Percentiles rank a stretch among this genome's conserved stretches.
Evolutionary conservation across 2,113 vertebrate species (phyloP).

Genomic region (Galemys pyrenaicus): DNA sequence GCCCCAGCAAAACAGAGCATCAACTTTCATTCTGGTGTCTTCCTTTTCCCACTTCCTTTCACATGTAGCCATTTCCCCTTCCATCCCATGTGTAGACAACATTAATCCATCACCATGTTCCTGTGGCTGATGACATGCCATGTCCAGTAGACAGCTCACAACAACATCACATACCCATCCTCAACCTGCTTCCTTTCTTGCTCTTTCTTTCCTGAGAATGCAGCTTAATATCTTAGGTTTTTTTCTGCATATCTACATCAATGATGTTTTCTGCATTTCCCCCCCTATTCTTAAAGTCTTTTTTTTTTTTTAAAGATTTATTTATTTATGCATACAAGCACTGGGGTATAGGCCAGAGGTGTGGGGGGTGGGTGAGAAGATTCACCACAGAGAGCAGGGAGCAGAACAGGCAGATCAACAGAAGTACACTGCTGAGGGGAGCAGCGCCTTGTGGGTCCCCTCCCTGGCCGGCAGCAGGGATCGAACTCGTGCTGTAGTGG

Average conservation of each 20-base stretch:
- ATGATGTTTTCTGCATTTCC: background rate
- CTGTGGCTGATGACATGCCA: accelerated
- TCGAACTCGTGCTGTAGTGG: no score
- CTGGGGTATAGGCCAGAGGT: no score
- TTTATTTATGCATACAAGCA: no score
- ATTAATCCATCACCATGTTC: no score
- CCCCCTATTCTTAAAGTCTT: background rate
- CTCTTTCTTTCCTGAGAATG: background rate
- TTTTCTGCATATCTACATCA: background rate
- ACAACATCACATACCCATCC: accelerated
- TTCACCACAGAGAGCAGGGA: no score
- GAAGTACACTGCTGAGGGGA: no score
- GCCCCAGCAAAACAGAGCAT: background rate
- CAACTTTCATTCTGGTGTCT: background rate
- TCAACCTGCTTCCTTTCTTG: background rate
- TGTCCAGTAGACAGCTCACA: background rate
- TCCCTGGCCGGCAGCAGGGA: no score
- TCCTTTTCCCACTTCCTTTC: background rate
- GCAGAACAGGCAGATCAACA: no score
- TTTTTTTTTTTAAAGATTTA: no score
- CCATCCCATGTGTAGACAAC: no score
- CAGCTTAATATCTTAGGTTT: background rate
- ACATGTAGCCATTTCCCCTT: background rate
- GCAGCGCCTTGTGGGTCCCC: no score
- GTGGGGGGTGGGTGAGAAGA: no score